Evolutionary conservation across 2,113 vertebrate species (phyloP), one percentile per base, ranked within the genome.

Genomic region (Otolemur garnettii): DNA sequence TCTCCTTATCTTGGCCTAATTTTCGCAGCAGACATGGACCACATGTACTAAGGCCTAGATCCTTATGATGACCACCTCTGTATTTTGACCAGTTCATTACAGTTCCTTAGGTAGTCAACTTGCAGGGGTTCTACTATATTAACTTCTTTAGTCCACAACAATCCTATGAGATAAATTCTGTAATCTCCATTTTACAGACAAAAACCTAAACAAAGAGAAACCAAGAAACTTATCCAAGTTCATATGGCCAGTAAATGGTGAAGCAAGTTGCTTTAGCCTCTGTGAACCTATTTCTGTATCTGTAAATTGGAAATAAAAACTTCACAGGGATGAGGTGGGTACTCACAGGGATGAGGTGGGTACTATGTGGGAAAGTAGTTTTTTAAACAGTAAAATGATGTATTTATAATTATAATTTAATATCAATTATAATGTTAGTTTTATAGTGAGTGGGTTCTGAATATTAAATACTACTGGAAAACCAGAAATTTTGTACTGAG

Each of bases 191-290:
- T 89, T 85, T 89, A 42, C 9, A 93, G 42, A 84, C 12, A 83
- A 74, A 30, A 94, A 57, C 9, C 50, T 17, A 93, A 87, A 18
- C 24, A 82, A 78, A 94, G n/a, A 94, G 50, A 94, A 79, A 74
- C n/a, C 62, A 26, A 92, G 4, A 7, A 55, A 45, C 35, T 90
- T 81, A 19, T 66, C 78, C 30, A 87, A 83, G 53, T 33, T 81
- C 22, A 22, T n/a, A 26, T 22, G 90, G 28, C 33, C 90, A 30
- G 11, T 55, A 87, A 94, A 5, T 53, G 18, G 26, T 77, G 0
- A 96, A 83, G 57, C 50, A 68, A 69, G 22, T 90, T 71, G 15
- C 7, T 15, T 57, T 89, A 71, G 2, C n/a, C 10, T 91, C 66
- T 68, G 24, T 64, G 74, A 81, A 11, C 30, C 42, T 92, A 2